phyloP scores from a whole-genome alignment of 2,888 invertebrate genomes.

The Petrolisthes cinctipes region DNA sequence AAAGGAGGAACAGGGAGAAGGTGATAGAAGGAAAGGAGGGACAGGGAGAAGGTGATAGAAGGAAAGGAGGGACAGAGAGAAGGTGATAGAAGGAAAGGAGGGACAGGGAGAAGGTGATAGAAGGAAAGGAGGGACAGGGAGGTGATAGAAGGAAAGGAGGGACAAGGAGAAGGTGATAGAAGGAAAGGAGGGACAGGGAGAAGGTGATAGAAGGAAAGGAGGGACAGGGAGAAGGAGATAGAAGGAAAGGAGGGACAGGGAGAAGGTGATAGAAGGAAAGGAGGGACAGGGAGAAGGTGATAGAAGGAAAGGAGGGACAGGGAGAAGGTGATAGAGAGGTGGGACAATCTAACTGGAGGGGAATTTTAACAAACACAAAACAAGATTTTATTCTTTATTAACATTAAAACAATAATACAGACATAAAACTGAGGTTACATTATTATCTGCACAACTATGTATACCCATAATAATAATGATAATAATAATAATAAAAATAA shows the following conservation, averaged over 20 bases:
- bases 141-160: too few relatives aligned
- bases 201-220: neutral
- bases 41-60: too few relatives aligned
- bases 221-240: neutral
- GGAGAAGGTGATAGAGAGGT: neutral
- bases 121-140: too few relatives aligned
- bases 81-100: too few relatives aligned
- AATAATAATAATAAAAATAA: neutral
- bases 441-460: slow-evolving; percentile 42
- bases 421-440: slow-evolving; percentile 49
- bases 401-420: slow-evolving; percentile 46
- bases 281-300: too few relatives aligned
- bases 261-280: neutral
- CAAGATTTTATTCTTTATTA: slow-evolving; percentile 34
- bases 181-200: neutral
- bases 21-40: too few relatives aligned
- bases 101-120: too few relatives aligned
- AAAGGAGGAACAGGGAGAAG: too few relatives aligned
- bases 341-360: neutral
- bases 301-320: too few relatives aligned
- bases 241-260: neutral
- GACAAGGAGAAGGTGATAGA: too few relatives aligned
- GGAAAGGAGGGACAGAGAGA: too few relatives aligned
- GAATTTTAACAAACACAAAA: neutral
- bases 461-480: slow-evolving; percentile 14